A percentile compares a stretch with the other conserved stretches of the same genome.
Conservation (phyloP, 2,113 vertebrate genomes). For the Menidia beryllina region DNA sequence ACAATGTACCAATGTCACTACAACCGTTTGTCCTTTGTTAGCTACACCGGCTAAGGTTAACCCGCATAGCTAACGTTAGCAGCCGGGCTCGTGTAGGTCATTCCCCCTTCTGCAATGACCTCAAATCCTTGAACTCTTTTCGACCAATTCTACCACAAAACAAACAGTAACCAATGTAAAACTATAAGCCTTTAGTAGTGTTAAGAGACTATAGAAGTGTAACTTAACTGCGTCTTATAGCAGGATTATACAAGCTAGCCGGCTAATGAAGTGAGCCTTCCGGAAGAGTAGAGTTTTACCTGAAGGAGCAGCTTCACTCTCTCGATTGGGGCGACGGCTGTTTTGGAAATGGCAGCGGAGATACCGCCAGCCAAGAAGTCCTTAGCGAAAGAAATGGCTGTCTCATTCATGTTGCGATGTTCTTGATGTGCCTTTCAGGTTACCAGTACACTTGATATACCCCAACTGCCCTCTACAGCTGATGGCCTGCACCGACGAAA, state of each 20-base stretch:
- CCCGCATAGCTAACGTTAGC: conserved; percentile 59
- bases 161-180: accelerated
- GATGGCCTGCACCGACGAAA: conserved; percentile 75
- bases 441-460: conserved; percentile 38
- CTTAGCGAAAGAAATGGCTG: conserved; percentile 82
- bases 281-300: conserved; percentile 68
- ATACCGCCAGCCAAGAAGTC: conserved; percentile 90
- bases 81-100: conserved; percentile 73
- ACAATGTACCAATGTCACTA: conserved; percentile 20
- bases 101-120: conserved; percentile 56
- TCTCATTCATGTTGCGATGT: conserved; percentile 74
- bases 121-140: conserved; percentile 10
- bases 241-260: conserved; percentile 30
- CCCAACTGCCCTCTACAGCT: conserved; percentile 58
- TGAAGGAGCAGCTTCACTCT: conserved; percentile 89
- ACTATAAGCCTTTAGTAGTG: accelerated
- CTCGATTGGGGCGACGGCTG: conserved; percentile 90
- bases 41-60: conserved; percentile 76
- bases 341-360: conserved; percentile 90
- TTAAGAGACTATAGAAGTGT: neutral
- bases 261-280: conserved; percentile 20
- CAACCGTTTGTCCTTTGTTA: conserved; percentile 78
- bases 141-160: neutral
- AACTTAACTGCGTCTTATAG: neutral
- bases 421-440: conserved; percentile 61